A percentile compares a stretch with the other conserved stretches of the same genome.
Evolutionary conservation across 2,797 vertebrate genomes (phyloP).

Genomic region (Gallirallus australis): DNA sequence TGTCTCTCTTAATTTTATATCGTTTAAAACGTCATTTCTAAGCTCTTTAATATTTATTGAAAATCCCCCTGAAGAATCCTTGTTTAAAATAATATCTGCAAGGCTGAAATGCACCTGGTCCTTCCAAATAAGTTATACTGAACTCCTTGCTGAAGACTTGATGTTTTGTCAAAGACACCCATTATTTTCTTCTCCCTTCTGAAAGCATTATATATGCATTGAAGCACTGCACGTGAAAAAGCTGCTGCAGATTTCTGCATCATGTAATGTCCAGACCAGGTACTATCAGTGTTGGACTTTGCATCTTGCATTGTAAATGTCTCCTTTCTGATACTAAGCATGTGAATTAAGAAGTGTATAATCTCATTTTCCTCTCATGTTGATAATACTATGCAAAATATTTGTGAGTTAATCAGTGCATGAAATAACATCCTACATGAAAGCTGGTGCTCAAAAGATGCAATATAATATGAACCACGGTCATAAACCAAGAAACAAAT

Average conservation of each 20-base stretch:
- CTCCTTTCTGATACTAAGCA: neutral
- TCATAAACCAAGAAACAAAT: neutral
- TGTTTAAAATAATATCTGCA: neutral
- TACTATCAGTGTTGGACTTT: neutral
- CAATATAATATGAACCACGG: neutral
- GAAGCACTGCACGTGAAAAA: neutral
- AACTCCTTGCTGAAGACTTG: neutral
- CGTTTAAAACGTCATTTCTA: neutral
- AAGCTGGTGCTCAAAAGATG: neutral
- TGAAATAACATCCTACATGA: neutral
- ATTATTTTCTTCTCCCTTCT: neutral
- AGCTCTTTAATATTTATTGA: constrained; percentile 5
- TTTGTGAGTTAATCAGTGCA: neutral
- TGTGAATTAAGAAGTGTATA: neutral
- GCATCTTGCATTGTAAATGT: neutral
- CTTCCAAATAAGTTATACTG: neutral
- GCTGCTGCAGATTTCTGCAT: neutral
- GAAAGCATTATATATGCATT: neutral
- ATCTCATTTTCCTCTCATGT: neutral
- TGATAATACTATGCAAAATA: neutral
- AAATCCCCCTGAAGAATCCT: neutral
- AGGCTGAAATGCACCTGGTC: neutral
- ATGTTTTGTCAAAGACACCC: neutral
- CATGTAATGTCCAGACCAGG: neutral
- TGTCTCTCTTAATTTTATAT: neutral